Conservation (phyloP, 1,140 invertebrate genomes). For the Apis florea region DNA sequence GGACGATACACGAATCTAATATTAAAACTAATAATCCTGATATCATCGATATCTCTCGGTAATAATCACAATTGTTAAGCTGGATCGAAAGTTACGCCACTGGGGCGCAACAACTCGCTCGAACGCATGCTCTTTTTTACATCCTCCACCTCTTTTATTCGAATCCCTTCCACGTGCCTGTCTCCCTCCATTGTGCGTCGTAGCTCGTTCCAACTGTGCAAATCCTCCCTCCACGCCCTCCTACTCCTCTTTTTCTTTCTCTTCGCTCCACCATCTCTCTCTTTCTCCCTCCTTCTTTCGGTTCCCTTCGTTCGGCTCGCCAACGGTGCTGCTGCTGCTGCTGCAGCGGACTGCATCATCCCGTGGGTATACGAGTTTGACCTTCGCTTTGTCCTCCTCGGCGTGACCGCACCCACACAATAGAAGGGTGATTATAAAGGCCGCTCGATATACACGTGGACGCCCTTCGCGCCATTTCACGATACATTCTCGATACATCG, state of each 20-base stretch:
- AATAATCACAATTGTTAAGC: no score
- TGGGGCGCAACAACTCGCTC: constrained; percentile 23
- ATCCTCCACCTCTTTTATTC: constrained; percentile 46
- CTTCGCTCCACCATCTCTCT: constrained; percentile 3
- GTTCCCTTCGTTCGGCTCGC: background rate
- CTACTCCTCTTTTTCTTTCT: background rate
- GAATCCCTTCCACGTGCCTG: constrained; percentile 16
- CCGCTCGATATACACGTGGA: constrained; percentile 46
- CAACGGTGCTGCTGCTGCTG: no score
- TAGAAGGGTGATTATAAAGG: constrained; percentile 48
- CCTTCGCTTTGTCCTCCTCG: constrained; percentile 67
- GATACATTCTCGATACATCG: background rate
- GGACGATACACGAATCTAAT: no score
- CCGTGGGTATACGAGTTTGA: constrained; percentile 52
- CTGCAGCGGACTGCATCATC: constrained; percentile 52
- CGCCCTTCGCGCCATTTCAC: constrained; percentile 44
- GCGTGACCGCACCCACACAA: constrained; percentile 62
- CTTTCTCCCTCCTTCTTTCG: background rate
- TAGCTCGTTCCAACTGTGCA: constrained; percentile 36
- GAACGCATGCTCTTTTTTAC: constrained; percentile 24
- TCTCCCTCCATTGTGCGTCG: background rate
- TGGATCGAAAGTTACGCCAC: constrained; percentile 33
- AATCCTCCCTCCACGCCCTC: background rate
- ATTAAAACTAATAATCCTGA: no score
- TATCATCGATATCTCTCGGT: no score